These are phyloP conservation scores for Gobio occitaniae DNA, from an alignment of 2,797 vertebrate genomes.

Conservation along the genomic window DNA sequence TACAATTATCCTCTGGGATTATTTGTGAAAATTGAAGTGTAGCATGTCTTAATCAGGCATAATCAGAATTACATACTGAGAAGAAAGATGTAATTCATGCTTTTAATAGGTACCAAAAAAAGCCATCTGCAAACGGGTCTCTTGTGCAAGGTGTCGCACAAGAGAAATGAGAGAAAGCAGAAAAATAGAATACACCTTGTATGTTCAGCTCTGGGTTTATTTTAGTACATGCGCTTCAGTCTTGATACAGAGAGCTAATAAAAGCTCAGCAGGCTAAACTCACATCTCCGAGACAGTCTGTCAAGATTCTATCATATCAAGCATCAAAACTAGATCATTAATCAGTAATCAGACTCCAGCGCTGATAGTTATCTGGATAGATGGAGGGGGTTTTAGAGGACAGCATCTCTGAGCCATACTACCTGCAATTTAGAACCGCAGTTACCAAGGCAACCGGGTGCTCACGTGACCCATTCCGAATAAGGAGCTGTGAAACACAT, in stretches of 20 bases:
- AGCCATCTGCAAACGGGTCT: background rate
- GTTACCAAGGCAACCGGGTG: constrained; percentile 55
- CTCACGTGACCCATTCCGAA: constrained; percentile 52
- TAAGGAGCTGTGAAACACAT: constrained; percentile 31
- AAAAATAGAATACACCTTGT: background rate
- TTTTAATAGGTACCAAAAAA: constrained; percentile 7
- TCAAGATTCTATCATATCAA: constrained; percentile 21
- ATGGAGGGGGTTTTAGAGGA: constrained; percentile 16
- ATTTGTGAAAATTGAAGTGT: constrained; percentile 11
- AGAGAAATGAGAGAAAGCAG: background rate
- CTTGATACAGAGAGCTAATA: constrained; percentile 14
- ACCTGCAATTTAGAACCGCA: constrained; percentile 53
- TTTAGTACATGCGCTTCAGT: background rate
- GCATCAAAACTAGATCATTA: constrained; percentile 40
- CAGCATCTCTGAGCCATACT: constrained; percentile 36
- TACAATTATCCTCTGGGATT: constrained; percentile 7
- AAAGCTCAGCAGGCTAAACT: constrained; percentile 6
- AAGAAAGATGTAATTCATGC: background rate
- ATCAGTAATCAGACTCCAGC: constrained; percentile 34
- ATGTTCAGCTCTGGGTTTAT: constrained; percentile 24
- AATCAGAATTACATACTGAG: constrained; percentile 8
- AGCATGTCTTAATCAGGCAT: constrained; percentile 21
- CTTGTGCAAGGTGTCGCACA: constrained; percentile 1
- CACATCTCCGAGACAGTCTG: constrained; percentile 5
- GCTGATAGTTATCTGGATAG: constrained; percentile 18